Base-by-base conservation (phyloP, 2,113 vertebrate genomes). In the Strix aluco region DNA sequence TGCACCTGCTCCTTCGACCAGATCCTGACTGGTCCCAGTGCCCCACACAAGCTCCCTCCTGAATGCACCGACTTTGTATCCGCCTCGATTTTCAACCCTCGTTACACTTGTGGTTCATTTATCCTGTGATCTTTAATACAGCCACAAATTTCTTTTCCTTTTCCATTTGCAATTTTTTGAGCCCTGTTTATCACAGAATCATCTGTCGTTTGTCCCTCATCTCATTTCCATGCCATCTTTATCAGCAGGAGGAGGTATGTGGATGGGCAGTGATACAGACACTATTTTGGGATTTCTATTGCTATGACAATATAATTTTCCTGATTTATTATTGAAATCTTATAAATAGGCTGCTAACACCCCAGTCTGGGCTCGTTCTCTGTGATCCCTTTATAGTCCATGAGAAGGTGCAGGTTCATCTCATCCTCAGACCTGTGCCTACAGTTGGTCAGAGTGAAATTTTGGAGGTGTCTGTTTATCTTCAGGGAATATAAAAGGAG, bases 301-400 rank as follows among this genome's bases (percentile, higher is more conserved):
- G 19, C 87, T 44, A 34, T 51, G 71, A 59, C 67, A 46, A 47
- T 22, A 19, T 14, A 11, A 67, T 67, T 78, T 67, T 73, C n/a
- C 36, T 78, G 79, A 90, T 95, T 92, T 96, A 86, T 78, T 65
- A 30, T 47, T 27, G n/a, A 81, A 92, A 82, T 59, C n/a, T 63
- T 73, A 58, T 42, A 90, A 94, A 90, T 30, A 95, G 52, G 67
- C 42, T 5, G 5, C 34, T 62, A 81, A 25, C 44, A 93, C 21
- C 61, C 74, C 69, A 69, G 20, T 15, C 81, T 77, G 92, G 74
- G 40, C 21, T 88, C 1, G 5, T 90, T 90, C 51, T 79, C 78
- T 67, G 36, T 30, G 57, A 79, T 63, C n/a, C 15, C 49, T 65
- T 89, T 34, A 51, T 4, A 90, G 73, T 66, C 81, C 20, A 8